Base-by-base conservation (phyloP, 2,888 invertebrate species). In the Anagyrus pseudococci region DNA sequence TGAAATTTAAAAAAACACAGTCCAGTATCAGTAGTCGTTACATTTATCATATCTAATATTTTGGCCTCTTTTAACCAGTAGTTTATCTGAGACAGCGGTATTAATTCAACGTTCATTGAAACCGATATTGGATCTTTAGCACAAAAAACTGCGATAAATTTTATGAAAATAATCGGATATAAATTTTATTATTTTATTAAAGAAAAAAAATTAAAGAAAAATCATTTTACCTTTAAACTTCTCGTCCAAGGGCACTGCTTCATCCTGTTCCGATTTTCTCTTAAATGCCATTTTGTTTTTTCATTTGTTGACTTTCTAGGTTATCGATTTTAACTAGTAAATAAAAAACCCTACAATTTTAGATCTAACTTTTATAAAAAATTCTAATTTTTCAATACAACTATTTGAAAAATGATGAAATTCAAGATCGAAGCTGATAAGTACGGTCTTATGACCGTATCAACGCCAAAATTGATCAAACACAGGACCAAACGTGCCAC, bases 141-240 rank as follows among this genome's bases (percentile, higher is more conserved):
- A 46, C 77, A 77, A 57, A 74, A 76, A 15, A 71, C 77, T 77
- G n/a, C n/a, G n/a, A n/a, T n/a, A n/a, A n/a, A n/a, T n/a, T n/a
- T n/a, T n/a, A n/a, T n/a, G n/a, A n/a, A n/a, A n/a, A n/a, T n/a
- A n/a, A n/a, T n/a, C n/a, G n/a, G n/a, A n/a, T n/a, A n/a, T n/a
- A n/a, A n/a, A n/a, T n/a, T n/a, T n/a, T n/a, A n/a, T n/a, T n/a
- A n/a, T n/a, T n/a, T n/a, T n/a, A n/a, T n/a, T n/a, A n/a, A n/a
- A n/a, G n/a, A n/a, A n/a, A n/a, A n/a, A n/a, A n/a, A n/a, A n/a
- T n/a, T n/a, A n/a, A n/a, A n/a, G n/a, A n/a, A n/a, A 2, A 6
- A 19, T 29, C n/a, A n/a, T 40, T 19, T 46, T 65, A 65, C 64
- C 61, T 54, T 49, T 58, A n/a, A 65, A 65, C 29, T 61, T 40